A percentile compares a stretch with the other conserved stretches of the same genome.
Conservation (phyloP, 2,113 vertebrate species). For the Hemiscyllium ocellatum region DNA sequence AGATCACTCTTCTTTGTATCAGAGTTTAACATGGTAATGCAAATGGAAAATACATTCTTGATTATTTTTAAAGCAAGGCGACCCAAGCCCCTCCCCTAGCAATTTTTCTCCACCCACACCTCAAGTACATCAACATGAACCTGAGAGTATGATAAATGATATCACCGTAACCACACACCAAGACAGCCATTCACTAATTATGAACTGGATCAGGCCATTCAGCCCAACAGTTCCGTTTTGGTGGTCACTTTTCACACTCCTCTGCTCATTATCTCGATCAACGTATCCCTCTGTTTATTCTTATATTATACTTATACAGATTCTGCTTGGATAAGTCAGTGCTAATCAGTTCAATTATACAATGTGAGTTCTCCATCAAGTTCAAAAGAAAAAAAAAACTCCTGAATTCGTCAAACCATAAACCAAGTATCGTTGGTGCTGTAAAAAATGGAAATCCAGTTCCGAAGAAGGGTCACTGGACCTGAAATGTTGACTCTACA, state of each 20-base stretch:
- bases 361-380: background rate
- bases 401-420: background rate
- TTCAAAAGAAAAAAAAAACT: background rate
- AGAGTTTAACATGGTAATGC: background rate
- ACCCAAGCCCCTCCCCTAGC: background rate
- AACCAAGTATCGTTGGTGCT: too few species aligned
- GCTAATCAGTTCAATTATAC: background rate
- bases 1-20: background rate
- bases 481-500: too few species aligned
- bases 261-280: background rate
- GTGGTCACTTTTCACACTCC: background rate
- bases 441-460: too few species aligned
- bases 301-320: background rate
- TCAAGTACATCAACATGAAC: background rate
- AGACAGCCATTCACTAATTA: background rate
- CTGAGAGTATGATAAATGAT: background rate
- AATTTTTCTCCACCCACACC: background rate
- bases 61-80: background rate
- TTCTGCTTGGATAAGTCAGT: background rate
- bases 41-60: background rate
- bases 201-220: background rate
- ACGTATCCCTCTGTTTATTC: background rate
- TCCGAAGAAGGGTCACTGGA: too few species aligned
- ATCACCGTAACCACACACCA: background rate
- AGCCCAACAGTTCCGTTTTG: too few species aligned